Conservation (phyloP, 2,797 vertebrate species). For the Acanthurus tractus region DNA sequence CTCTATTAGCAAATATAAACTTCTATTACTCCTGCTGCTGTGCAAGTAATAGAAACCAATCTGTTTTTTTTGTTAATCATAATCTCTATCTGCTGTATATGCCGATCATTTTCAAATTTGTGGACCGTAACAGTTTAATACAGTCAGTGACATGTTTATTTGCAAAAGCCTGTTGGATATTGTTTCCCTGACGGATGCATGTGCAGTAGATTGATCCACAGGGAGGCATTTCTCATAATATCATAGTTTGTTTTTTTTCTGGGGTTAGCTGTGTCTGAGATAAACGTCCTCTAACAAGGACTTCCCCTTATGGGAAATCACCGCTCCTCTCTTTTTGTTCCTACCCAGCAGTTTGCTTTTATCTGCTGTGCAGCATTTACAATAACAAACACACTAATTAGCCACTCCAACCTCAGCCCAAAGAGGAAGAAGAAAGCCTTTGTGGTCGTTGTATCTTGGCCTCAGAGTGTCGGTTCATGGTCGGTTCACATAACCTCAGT, state of each 20-base stretch:
- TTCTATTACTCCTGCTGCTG: neutral
- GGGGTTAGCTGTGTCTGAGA: constrained; percentile 10
- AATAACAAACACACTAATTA: constrained; percentile 79
- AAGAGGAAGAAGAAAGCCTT: constrained; percentile 59
- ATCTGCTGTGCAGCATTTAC: constrained; percentile 56
- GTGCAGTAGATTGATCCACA: constrained; percentile 11
- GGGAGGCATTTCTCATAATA: constrained; percentile 27
- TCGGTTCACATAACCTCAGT: constrained; percentile 79
- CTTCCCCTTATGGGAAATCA: constrained; percentile 51
- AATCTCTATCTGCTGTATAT: neutral
- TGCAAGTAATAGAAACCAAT: neutral
- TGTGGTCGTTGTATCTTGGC: constrained; percentile 62
- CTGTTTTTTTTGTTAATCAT: neutral
- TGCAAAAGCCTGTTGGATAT: constrained; percentile 17
- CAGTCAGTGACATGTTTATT: constrained; percentile 2
- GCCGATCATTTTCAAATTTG: neutral
- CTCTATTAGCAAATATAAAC: neutral
- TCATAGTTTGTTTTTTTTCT: constrained; percentile 19
- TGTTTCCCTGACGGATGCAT: constrained; percentile 11
- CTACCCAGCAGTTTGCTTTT: constrained; percentile 59
- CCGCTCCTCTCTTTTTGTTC: constrained; percentile 39
- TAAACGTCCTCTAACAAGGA: constrained; percentile 24
- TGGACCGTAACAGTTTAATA: constrained; percentile 1
- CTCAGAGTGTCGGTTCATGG: constrained; percentile 46
- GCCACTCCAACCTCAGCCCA: constrained; percentile 55